Percentiles rank a stretch among this genome's conserved stretches.
Evolutionary conservation across 30 jellyfish, hydroid and myxozoan genomes (phyloP).

Genomic region (Kudoa iwatai): DNA sequence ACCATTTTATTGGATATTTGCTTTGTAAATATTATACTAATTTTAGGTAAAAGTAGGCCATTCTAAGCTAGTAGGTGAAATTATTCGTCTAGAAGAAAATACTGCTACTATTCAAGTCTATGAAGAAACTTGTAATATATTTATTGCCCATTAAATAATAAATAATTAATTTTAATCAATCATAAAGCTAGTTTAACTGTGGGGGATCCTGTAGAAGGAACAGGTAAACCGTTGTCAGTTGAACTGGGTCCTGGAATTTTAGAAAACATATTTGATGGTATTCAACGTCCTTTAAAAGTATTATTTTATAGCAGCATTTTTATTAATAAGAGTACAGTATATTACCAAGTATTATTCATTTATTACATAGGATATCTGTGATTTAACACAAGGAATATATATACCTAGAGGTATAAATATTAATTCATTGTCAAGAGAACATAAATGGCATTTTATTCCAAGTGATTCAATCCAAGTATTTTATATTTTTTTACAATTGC

Average conservation of each 20-base stretch:
- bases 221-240: constrained; percentile 88
- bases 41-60: constrained; percentile 79
- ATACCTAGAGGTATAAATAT: constrained; percentile 90
- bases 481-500: neutral
- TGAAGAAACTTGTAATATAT: constrained; percentile 85
- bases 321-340: neutral
- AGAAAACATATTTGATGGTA: constrained; percentile 98
- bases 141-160: too few species aligned
- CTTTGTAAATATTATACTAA: neutral
- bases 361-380: constrained; percentile 17
- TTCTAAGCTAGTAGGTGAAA: constrained; percentile 71
- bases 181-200: constrained; percentile 74
- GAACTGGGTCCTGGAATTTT: constrained; percentile 87
- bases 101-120: constrained; percentile 94
- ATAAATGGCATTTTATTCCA: constrained; percentile 47
- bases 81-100: constrained; percentile 74
- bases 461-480: neutral
- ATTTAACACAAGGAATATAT: constrained; percentile 44
- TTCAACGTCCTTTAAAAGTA: constrained; percentile 78
- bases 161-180: neutral
- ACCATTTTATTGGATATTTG: neutral
- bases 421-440: constrained; percentile 13
- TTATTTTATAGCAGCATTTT: neutral
- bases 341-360: neutral
- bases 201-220: constrained; percentile 84